Evolutionary conservation across 2,888 invertebrate genomes (phyloP).

Genomic region (Aphodius sticticus): DNA sequence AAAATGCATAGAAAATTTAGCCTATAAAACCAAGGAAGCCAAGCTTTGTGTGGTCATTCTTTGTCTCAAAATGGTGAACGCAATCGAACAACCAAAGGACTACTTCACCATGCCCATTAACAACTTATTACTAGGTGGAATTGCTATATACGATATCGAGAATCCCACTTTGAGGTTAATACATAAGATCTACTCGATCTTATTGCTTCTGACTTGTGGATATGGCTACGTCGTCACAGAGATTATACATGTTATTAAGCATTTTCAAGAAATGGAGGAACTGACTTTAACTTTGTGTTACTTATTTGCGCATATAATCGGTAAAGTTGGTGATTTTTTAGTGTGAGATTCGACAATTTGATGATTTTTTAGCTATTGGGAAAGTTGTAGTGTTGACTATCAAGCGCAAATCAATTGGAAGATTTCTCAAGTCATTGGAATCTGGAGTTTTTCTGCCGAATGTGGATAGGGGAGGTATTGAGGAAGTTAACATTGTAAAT

Average conservation of each 20-base stretch:
- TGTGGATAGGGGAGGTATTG: constrained; percentile 35
- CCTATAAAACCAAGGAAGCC: neutral
- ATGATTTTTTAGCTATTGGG: constrained; percentile 35
- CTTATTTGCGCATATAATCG: constrained; percentile 38
- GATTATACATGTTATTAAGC: constrained; percentile 35
- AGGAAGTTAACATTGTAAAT: constrained; percentile 37
- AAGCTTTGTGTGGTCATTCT: neutral
- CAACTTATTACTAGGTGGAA: constrained; percentile 34
- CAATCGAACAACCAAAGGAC: constrained; percentile 12
- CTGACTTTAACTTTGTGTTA: constrained; percentile 38
- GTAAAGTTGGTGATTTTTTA: constrained; percentile 19
- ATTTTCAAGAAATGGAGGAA: constrained; percentile 38
- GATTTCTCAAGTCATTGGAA: constrained; percentile 37
- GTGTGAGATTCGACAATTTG: neutral
- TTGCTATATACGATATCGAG: constrained; percentile 37
- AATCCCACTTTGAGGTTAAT: constrained; percentile 25
- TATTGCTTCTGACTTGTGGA: constrained; percentile 33
- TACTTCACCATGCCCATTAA: constrained; percentile 35
- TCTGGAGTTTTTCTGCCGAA: constrained; percentile 35
- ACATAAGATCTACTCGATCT: constrained; percentile 32
- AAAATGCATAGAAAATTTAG: neutral
- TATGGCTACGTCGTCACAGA: constrained; percentile 38
- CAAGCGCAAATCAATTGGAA: constrained; percentile 33
- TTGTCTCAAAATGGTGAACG: neutral
- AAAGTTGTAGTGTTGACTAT: constrained; percentile 34